These are phyloP conservation scores for Trissonchulus sp. DNA, from an alignment of 2,888 invertebrate genomes.

Conservation along the genomic window DNA sequence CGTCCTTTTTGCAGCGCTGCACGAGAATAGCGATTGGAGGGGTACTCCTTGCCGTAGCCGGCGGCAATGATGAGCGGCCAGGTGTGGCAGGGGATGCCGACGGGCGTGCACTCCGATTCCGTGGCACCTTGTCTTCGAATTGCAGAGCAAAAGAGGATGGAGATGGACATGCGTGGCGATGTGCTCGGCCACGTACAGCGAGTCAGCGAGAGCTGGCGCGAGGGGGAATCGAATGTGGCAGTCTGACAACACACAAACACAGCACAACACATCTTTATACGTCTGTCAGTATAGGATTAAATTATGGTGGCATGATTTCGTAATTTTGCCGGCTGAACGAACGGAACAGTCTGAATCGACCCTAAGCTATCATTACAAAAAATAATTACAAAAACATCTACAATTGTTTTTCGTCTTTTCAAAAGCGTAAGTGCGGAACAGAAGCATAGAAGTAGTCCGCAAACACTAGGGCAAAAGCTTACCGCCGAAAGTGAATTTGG, in stretches of 20 bases:
- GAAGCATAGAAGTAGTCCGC: no score
- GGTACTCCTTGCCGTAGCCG: slow-evolving; percentile 53
- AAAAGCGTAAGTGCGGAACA: no score
- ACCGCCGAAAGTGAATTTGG: slow-evolving; percentile 49
- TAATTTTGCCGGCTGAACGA: no score
- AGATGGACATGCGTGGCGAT: slow-evolving; percentile 55
- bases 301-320: no score
- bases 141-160: slow-evolving; percentile 57
- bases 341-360: no score
- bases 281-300: no score
- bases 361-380: no score
- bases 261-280: no score
- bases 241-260: no score
- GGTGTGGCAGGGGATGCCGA: slow-evolving; percentile 49
- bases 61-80: slow-evolving; percentile 55
- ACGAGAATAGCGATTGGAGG: slow-evolving; percentile 51
- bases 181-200: slow-evolving; percentile 55
- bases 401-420: no score
- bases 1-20: slow-evolving; percentile 30
- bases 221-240: slow-evolving; percentile 13
- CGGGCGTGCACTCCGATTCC: slow-evolving; percentile 40
- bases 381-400: no score
- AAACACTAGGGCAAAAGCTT: no score
- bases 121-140: slow-evolving; percentile 52
- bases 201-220: slow-evolving; percentile 31